phyloP scores from a whole-genome alignment of 2,888 invertebrate genomes.

The Amiota minor region DNA sequence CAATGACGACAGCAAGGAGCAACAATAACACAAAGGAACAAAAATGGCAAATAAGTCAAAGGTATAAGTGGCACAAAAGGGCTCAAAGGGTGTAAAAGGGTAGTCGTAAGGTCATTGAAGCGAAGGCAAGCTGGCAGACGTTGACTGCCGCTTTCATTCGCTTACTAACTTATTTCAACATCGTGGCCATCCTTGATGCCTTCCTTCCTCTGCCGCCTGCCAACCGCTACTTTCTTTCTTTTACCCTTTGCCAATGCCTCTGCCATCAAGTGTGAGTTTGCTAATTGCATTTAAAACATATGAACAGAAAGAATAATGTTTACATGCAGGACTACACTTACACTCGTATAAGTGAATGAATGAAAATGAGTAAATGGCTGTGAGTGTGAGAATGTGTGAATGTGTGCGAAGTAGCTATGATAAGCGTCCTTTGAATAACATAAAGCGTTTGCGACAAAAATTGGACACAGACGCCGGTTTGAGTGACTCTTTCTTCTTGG shows the following conservation, averaged over 20 bases:
- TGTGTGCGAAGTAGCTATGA: constrained; percentile 60
- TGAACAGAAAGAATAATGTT: constrained; percentile 55
- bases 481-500: no score
- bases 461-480: constrained; percentile 3
- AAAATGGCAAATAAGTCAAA: constrained; percentile 25
- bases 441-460: constrained; percentile 13
- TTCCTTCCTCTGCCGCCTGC: constrained; percentile 28
- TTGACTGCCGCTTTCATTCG: constrained; percentile 36
- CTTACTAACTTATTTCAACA: no score
- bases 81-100: no score
- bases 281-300: constrained; percentile 67
- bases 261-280: constrained; percentile 61
- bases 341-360: not conserved
- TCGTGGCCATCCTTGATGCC: no score
- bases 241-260: constrained; percentile 10
- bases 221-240: constrained; percentile 6
- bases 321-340: not conserved
- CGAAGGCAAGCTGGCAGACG: constrained; percentile 41
- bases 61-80: no score
- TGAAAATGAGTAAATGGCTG: not conserved
- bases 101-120: not conserved
- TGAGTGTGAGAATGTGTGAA: no score
- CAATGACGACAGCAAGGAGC: no score
- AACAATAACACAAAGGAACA: not conserved
- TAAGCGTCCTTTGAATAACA: constrained; percentile 37